Conservation (phyloP, 2,888 invertebrate genomes). For the Furcula furcula region DNA sequence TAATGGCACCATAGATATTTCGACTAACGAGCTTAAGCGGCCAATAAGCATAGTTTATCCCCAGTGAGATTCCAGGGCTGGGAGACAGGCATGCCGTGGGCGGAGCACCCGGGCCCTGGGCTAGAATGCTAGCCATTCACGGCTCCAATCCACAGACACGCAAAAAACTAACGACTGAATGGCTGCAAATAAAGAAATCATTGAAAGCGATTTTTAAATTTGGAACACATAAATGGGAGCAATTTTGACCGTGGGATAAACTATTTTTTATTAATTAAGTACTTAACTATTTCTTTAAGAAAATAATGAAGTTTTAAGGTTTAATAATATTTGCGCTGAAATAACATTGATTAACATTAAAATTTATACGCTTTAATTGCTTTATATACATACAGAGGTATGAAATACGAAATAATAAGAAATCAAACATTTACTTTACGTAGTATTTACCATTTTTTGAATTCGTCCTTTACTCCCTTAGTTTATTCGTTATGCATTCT, state of each 20-base stretch:
- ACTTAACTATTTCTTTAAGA: too few relatives aligned
- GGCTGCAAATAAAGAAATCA: slow-evolving; percentile 11
- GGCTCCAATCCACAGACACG: slow-evolving; percentile 6
- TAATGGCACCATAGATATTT: too few relatives aligned
- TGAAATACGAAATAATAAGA: too few relatives aligned
- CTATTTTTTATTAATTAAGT: not conserved
- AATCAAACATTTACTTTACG: too few relatives aligned
- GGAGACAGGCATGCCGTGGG: slow-evolving; percentile 25
- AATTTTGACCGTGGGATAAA: not conserved
- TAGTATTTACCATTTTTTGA: too few relatives aligned
- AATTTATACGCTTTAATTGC: too few relatives aligned
- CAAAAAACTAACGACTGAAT: slow-evolving; percentile 27
- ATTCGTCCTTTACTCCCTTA: too few relatives aligned
- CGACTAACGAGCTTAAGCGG: slow-evolving; percentile 22
- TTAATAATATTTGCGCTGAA: too few relatives aligned
- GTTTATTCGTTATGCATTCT: too few relatives aligned
- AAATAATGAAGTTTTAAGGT: too few relatives aligned
- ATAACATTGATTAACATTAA: too few relatives aligned
- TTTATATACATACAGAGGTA: too few relatives aligned
- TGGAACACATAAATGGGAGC: slow-evolving; percentile 8
- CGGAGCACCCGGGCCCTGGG: slow-evolving; percentile 18
- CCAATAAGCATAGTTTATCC: slow-evolving; percentile 45
- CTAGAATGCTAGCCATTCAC: slow-evolving; percentile 37
- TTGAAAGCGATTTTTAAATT: slow-evolving; percentile 18
- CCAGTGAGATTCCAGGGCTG: slow-evolving; percentile 32